Evolutionary conservation across 1,140 invertebrate species (phyloP).

Genomic region (Hydropsyche tenuis): DNA sequence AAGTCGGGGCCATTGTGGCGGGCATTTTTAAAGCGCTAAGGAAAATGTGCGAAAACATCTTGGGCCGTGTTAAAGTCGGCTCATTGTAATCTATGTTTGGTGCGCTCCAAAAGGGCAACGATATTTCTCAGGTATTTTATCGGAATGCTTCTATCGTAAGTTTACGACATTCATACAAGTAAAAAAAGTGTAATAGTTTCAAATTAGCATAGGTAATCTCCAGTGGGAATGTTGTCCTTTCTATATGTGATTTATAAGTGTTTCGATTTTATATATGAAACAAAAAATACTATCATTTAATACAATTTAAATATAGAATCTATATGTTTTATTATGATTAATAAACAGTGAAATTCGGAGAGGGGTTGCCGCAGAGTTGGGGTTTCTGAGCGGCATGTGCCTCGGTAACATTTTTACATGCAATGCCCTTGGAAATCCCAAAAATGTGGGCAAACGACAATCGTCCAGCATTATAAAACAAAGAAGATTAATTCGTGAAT

Average conservation of each 20-base stretch:
- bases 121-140: not conserved
- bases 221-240: too few species aligned
- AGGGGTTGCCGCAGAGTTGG: slow-evolving; percentile 50
- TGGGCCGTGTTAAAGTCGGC: not conserved
- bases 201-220: too few species aligned
- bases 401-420: slow-evolving; percentile 41
- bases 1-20: not conserved
- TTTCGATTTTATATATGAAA: too few species aligned
- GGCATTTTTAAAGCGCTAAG: not conserved
- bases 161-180: too few species aligned
- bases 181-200: too few species aligned
- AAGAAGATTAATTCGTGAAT: too few species aligned
- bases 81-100: slow-evolving; percentile 8
- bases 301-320: too few species aligned
- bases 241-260: too few species aligned
- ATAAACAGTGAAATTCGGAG: not conserved
- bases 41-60: slow-evolving; percentile 32
- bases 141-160: too few species aligned
- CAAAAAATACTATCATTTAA: too few species aligned
- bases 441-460: slow-evolving; percentile 48
- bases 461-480: not conserved
- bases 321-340: not conserved
- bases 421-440: slow-evolving; percentile 52
- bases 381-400: slow-evolving; percentile 51
- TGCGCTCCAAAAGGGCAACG: not conserved